Base-by-base conservation (phyloP, 2,797 vertebrate species). In the Enteromius anoplus region DNA sequence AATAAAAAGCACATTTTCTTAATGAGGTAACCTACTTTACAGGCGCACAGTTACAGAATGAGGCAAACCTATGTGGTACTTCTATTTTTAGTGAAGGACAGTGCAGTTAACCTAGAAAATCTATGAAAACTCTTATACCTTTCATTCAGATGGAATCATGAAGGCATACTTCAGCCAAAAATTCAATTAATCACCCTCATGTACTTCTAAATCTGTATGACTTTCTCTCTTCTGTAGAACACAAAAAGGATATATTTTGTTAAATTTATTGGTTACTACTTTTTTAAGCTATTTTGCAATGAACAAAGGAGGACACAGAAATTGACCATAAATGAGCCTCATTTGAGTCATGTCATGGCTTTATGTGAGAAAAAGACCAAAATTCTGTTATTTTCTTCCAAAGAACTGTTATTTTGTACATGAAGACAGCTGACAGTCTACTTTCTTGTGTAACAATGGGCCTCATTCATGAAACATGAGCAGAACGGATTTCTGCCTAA, bases 61-160 rank as follows among this genome's bases (percentile, higher is more conserved):
- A 70, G 3, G 32, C 65, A 79, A 69, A 79, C 29, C 45, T 29
- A 58, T 58, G 66, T 80, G 49, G 49, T 42, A n/a, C 32, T 77
- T 72, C 68, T 45, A 83, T 62, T 77, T 78, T 70, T 60, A 53
- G 40, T 60, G 68, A 62, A 80, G 66, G 37, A 60, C 78, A 71
- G 37, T 47, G 77, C 40, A 79, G 64, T n/a, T 77, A 83, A 71
- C 75, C 75, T 10, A 78, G 37, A 65, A 65, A 65, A 77, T 62
- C 9, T 21, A n/a, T 34, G 26, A 32, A 71, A 32, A 78, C 60
- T 32, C 15, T 21, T 42, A 17, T 62, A 62, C 34, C 37, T 62
- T 76, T 60, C 37, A 45, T 62, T 76, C 55, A 12, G n/a, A 29
- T 42, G 1, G 23, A 76, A 19, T 45, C 75, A 45, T 19, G 14